These are phyloP conservation scores for Eubucco bourcierii DNA, from an alignment of 2,113 vertebrate species.

Conservation along the genomic window DNA sequence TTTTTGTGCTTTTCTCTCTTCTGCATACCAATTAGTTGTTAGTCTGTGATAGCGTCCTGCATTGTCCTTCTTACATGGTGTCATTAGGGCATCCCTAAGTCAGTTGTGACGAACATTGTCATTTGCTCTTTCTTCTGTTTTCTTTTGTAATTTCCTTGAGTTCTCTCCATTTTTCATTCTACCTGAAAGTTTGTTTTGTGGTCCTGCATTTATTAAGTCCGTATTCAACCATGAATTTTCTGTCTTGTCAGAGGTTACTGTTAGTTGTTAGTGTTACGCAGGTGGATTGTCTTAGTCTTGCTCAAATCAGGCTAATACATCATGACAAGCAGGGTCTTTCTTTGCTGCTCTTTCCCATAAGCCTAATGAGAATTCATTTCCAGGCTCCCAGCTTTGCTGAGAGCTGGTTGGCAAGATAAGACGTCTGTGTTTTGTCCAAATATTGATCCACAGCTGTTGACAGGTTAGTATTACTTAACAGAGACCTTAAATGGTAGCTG, in stretches of 20 bases:
- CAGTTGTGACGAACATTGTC: background rate
- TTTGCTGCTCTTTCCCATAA: background rate
- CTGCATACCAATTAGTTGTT: background rate
- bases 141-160: background rate
- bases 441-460: background rate
- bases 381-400: background rate
- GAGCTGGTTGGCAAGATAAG: background rate
- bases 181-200: background rate
- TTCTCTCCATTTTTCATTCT: background rate
- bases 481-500: background rate
- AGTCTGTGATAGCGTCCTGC: background rate
- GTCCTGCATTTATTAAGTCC: background rate
- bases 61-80: background rate
- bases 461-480: background rate
- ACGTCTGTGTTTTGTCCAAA: background rate
- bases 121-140: background rate
- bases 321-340: background rate
- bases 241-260: background rate
- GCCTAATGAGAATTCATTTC: background rate
- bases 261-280: background rate
- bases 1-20: background rate
- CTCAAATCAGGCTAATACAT: background rate
- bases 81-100: background rate
- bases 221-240: background rate
- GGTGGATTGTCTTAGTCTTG: background rate